phyloP scores from a whole-genome alignment of 2,797 vertebrate genomes.

The Gymnocypris eckloni region DNA sequence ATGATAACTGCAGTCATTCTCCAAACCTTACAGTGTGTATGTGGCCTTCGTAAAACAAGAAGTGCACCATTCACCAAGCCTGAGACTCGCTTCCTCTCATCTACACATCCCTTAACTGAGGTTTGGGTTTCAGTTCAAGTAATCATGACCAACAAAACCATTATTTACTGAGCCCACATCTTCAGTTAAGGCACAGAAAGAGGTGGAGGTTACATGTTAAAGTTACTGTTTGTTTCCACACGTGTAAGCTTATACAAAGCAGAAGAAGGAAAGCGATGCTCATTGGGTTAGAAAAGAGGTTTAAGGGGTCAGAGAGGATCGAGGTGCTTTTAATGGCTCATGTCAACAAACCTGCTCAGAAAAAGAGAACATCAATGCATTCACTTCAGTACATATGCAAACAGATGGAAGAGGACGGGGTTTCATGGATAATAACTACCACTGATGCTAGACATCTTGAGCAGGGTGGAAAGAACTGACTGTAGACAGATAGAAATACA shows the following conservation, averaged over 20 bases:
- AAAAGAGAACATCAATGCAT: slow-evolving; percentile 76
- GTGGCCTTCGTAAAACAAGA: slow-evolving; percentile 26
- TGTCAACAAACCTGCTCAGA: slow-evolving; percentile 93
- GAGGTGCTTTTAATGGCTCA: slow-evolving; percentile 64
- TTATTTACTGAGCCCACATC: slow-evolving; percentile 33
- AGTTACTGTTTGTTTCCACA: slow-evolving; percentile 6
- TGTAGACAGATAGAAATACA: not conserved
- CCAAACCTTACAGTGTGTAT: slow-evolving; percentile 1
- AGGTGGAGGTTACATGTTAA: slow-evolving; percentile 34
- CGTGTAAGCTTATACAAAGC: slow-evolving; percentile 17
- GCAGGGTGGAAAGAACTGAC: not conserved
- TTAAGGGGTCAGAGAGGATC: slow-evolving; percentile 59
- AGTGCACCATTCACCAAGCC: not conserved
- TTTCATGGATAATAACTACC: slow-evolving; percentile 24
- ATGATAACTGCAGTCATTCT: not conserved
- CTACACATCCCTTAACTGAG: not conserved
- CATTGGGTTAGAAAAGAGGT: slow-evolving; percentile 54
- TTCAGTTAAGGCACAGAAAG: slow-evolving; percentile 60
- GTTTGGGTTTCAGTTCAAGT: slow-evolving; percentile 25
- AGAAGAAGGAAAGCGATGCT: slow-evolving; percentile 44
- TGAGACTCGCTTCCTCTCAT: not conserved
- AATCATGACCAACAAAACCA: not conserved
- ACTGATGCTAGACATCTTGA: not conserved
- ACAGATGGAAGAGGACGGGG: slow-evolving; percentile 5
- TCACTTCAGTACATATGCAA: slow-evolving; percentile 57